Conservation (phyloP, 2,113 vertebrate species). For the Octodon degus region DNA sequence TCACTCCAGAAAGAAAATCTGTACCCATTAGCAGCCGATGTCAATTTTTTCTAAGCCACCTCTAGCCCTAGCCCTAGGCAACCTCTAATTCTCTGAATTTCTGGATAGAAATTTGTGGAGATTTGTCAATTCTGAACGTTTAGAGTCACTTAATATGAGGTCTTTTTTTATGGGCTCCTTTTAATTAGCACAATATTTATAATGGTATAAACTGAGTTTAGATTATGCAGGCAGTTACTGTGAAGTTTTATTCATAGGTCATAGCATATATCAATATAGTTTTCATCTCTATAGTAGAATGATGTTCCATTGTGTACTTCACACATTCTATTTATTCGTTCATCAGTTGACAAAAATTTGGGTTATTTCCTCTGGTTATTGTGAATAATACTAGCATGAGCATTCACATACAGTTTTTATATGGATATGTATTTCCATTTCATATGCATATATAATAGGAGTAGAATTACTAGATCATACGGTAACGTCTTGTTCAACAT, state of each 20-base stretch:
- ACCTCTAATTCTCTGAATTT: neutral
- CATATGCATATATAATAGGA: neutral
- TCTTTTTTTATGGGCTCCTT: constrained; percentile 44
- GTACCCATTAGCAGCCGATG: neutral
- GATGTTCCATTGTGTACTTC: neutral
- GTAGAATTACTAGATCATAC: constrained; percentile 35
- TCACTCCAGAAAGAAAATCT: neutral
- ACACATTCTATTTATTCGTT: neutral
- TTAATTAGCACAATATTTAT: constrained; percentile 41
- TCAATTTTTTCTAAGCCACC: neutral
- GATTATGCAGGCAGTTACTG: constrained; percentile 35
- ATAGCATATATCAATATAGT: neutral
- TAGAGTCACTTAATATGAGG: neutral
- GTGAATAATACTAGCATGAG: constrained; percentile 50
- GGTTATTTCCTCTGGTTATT: constrained; percentile 27
- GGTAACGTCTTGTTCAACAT: constrained; percentile 9
- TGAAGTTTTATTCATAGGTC: neutral
- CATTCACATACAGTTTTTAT: constrained; percentile 28
- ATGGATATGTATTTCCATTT: constrained; percentile 3
- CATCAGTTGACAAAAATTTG: neutral
- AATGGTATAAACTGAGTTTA: constrained; percentile 43
- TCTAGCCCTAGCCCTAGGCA: neutral
- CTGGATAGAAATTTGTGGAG: neutral
- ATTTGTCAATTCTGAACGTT: constrained; percentile 50
- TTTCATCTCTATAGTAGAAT: constrained; percentile 26